Base-by-base conservation (phyloP, 2,113 vertebrate genomes). In the Solea solea region DNA sequence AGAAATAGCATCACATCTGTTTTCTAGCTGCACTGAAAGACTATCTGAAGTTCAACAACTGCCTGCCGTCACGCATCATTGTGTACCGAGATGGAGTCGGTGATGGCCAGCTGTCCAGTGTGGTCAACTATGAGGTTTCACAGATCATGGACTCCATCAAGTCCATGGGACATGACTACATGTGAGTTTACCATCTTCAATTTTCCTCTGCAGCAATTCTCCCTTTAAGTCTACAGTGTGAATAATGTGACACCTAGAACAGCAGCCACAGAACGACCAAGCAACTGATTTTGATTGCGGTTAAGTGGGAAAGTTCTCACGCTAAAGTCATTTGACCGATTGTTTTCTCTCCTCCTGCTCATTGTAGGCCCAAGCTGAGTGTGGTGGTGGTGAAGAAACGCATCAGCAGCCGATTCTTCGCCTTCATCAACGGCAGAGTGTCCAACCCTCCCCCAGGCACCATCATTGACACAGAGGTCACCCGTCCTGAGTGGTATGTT, bases 301-400 rank as follows among this genome's bases (percentile, higher is more conserved):
- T 34, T 34, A 34, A 34, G 34, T 34, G 34, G 34, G 34, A 6
- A 34, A 34, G 5, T 34, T 34, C 34, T 4, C 34, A 34, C 34
- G 2, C 34, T 6, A 0, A 34, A 34, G 34, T 34, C 34, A 34
- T 4, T 34, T 34, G 5, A 34, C 3, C 34, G 5, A 34, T 4
- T 4, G 34, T 34, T 34, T 34, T 34, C 34, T 34, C 5, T 34
- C 14, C 2, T 0, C 82, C 7, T 78, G 11, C 2, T 40, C 9
- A 0, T 75, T 27, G 1, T 27, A 98, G 98, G 62, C 97, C 97
- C 3, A 96, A 93, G 50, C 90, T 99, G 1, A 94, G 93, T 0
- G 95, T 99, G 56, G 94, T 98, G 41, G 96, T 99, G 82, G 97
- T 99, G 78, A 99, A 97, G 93, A 99, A 99, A 56, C 92, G 96